Evolutionary conservation across 2,113 vertebrate genomes (phyloP).

Genomic region (Ophiodon elongatus): DNA sequence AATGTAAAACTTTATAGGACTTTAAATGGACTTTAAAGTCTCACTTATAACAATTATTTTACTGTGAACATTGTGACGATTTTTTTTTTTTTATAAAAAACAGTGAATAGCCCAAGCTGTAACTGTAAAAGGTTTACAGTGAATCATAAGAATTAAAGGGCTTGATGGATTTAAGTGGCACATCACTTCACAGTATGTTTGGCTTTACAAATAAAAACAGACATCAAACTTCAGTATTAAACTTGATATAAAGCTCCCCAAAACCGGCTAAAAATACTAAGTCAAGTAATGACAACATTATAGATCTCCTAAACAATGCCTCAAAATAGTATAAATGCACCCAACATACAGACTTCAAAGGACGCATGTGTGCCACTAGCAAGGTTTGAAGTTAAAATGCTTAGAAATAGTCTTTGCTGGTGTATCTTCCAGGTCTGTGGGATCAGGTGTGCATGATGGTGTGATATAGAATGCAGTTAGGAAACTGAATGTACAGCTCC

Average conservation of each 20-base stretch:
- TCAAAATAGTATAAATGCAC: neutral
- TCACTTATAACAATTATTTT: neutral
- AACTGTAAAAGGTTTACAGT: neutral
- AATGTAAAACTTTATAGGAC: neutral
- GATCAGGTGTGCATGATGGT: constrained; percentile 74
- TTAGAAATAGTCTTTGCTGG: constrained; percentile 56
- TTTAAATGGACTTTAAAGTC: neutral
- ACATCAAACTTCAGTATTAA: neutral
- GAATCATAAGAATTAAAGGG: neutral
- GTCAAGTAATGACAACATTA: neutral
- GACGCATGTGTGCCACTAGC: neutral
- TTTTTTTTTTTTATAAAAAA: neutral
- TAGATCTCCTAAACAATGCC: neutral
- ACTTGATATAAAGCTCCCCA: neutral
- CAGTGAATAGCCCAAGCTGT: neutral
- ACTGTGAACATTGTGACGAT: neutral
- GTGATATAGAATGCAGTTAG: constrained; percentile 78
- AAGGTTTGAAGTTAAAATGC: constrained; percentile 64
- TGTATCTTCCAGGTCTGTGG: constrained; percentile 57
- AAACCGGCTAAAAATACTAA: neutral
- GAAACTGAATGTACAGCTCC: constrained; percentile 78
- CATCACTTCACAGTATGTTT: neutral
- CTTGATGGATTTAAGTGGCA: neutral
- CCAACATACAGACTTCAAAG: neutral
- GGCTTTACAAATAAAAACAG: neutral